Base-by-base conservation (phyloP, 2,797 vertebrate genomes). In the Cheirogaleus major region DNA sequence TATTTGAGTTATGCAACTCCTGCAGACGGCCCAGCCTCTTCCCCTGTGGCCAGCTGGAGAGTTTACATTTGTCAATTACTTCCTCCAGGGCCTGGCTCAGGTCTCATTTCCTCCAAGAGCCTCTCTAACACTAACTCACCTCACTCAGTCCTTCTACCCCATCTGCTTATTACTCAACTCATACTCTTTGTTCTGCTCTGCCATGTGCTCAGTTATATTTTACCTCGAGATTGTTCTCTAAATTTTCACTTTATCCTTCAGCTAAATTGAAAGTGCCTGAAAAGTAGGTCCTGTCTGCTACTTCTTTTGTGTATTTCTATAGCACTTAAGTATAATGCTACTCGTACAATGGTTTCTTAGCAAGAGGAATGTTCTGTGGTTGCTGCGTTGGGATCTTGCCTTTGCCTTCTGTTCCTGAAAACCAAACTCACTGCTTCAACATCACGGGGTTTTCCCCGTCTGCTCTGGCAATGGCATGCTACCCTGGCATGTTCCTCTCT, bases 71-170 rank as follows among this genome's bases (percentile, higher is more conserved):
- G 96, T 97, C 95, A 75, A 93, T 90, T 93, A 63, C 93, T 93
- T 96, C 96, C 94, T 93, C 86, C 86, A 85, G 95, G 95, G 95
- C 95, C 95, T 92, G 95, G 95, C 96, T 96, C 92, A 69, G 79
- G 86, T 94, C 27, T 86, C 76, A 72, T 91, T 95, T 97, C 97
- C 93, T 94, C 59, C 78, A 38, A 81, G 92, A 93, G 83, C 65
- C n/a, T 38, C 35, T 80, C 73, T 87, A 72, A 22, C 1, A 17
- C 55, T 30, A 48, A 89, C 92, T 89, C 30, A 20, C 93, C 83
- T 94, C 48, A 10, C 89, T 87, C 89, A 63, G 82, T 65, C 69
- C 75, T 88, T 69, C 79, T 12, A 25, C 78, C 92, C 38, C 88
- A 83, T 78, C 93, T 95, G 95, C 69, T 92, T 32, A 61, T 91